Base-by-base conservation (phyloP, 2,113 vertebrate species). In the Hoplias malabaricus region DNA sequence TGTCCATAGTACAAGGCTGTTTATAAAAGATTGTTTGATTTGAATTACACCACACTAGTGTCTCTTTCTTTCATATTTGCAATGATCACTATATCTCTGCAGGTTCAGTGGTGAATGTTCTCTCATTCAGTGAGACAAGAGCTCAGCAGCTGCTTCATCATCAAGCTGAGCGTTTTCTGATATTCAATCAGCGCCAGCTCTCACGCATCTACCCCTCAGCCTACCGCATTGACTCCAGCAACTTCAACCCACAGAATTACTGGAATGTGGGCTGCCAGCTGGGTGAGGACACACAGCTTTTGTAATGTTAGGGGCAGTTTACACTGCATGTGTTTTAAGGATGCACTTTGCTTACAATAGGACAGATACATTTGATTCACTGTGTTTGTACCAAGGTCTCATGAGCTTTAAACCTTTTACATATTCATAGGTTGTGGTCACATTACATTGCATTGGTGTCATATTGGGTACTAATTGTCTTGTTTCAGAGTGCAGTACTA, bases 251-350 rank as follows among this genome's bases (percentile, higher is more conserved):
- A 0, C 89, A 98, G 81, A 93, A 95, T 0, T 99, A 98, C 87
- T 99, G 98, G 98, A 99, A 96, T 0, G 91, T 94, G 69, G 98
- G 98, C 5, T 98, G 95, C 89, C 98, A 99, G 84, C 79, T 99
- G 71, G 98, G 98, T 99, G 75, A 65, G 87, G 23, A 14, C 34
- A 25, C 21, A 12, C 5, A 69, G 36, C 54, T 2, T n/a, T n/a
- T n/a, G n/a, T n/a, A n/a, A n/a, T n/a, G n/a, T n/a, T n/a, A n/a
- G n/a, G n/a, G n/a, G n/a, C n/a, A n/a, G n/a, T n/a, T n/a, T n/a
- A n/a, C n/a, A n/a, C n/a, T n/a, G n/a, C n/a, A n/a, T n/a, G n/a
- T n/a, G n/a, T n/a, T n/a, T n/a, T n/a, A n/a, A n/a, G n/a, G n/a
- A n/a, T n/a, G n/a, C n/a, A n/a, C n/a, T n/a, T n/a, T n/a, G n/a